Conservation (phyloP, 2,113 vertebrate genomes). For the Regulus satrapa region DNA sequence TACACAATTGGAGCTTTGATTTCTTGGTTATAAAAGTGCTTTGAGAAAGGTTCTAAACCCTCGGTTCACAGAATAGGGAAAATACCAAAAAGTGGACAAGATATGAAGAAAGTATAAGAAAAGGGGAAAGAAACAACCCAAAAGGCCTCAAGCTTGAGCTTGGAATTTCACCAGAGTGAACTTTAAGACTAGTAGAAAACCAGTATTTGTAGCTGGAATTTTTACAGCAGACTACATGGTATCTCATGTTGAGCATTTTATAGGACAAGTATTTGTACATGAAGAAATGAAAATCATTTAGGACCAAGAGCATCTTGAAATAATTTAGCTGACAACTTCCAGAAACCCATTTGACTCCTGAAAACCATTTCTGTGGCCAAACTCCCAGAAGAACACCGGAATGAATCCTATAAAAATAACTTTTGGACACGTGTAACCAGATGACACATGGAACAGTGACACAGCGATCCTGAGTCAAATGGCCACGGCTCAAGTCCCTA, state of each 20-base stretch:
- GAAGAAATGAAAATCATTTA: neutral
- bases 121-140: neutral
- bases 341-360: slow-evolving; percentile 40
- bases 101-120: neutral
- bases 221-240: neutral
- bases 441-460: neutral
- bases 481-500: neutral
- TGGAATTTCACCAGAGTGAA: slow-evolving; percentile 17
- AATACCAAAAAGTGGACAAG: slow-evolving; percentile 16
- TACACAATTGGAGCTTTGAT: neutral
- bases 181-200: slow-evolving; percentile 23
- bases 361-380: slow-evolving; percentile 2
- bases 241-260: neutral
- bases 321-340: slow-evolving; percentile 28
- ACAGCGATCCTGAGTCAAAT: slow-evolving; percentile 47
- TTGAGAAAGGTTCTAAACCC: slow-evolving; percentile 6
- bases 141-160: slow-evolving; percentile 19
- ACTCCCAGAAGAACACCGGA: slow-evolving; percentile 7
- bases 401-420: slow-evolving; percentile 9
- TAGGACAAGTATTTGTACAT: neutral
- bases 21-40: slow-evolving; percentile 43
- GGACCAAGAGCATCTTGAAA: slow-evolving; percentile 36
- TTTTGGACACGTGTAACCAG: neutral
- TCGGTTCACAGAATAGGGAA: neutral
- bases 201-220: neutral